These are phyloP conservation scores for Ptyas mucosa DNA, from an alignment of 2,113 vertebrate species.

Conservation along the genomic window DNA sequence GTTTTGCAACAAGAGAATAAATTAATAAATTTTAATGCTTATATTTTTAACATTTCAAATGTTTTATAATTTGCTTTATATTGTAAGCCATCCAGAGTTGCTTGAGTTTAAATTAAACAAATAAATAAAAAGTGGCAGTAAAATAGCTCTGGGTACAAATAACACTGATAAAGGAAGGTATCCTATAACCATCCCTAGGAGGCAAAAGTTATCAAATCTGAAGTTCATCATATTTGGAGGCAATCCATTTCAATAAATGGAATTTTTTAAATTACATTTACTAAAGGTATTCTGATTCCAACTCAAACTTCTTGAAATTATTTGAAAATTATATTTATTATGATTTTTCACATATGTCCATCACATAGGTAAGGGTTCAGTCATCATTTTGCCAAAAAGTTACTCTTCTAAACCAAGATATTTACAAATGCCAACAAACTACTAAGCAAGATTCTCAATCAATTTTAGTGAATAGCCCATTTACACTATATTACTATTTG, in stretches of 20 bases:
- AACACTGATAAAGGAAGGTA: neutral
- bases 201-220: neutral
- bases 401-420: neutral
- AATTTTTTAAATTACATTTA: neutral
- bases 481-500: neutral
- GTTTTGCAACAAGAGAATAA: neutral
- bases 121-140: neutral
- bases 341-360: neutral
- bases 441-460: neutral
- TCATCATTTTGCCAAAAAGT: neutral
- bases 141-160: neutral
- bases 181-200: neutral
- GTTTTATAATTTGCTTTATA: neutral
- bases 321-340: neutral
- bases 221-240: neutral
- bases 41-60: neutral
- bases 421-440: neutral
- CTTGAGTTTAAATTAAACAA: too few relatives aligned
- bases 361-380: neutral
- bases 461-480: neutral
- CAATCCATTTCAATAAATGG: neutral
- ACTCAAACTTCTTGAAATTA: neutral
- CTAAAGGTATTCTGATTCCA: neutral
- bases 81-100: neutral
- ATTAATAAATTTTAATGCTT: neutral